These are phyloP conservation scores for Lysandra coridon DNA, from an alignment of 2,888 invertebrate species.

Conservation along the genomic window DNA sequence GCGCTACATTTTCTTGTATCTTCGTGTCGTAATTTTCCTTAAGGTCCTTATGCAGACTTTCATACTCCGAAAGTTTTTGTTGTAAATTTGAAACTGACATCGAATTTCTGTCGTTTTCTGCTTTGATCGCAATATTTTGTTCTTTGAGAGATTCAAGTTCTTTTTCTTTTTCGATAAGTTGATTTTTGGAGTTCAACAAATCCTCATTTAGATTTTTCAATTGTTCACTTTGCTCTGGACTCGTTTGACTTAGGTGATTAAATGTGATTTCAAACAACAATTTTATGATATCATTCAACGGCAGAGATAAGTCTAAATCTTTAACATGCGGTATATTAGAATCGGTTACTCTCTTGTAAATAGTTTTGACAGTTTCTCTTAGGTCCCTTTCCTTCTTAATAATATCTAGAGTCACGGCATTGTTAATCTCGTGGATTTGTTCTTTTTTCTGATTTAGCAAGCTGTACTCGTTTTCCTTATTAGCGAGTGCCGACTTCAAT, in stretches of 20 bases:
- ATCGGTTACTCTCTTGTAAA: constrained; percentile 52
- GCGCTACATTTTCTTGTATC: constrained; percentile 52
- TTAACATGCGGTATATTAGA: constrained; percentile 48
- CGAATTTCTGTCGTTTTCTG: constrained; percentile 45
- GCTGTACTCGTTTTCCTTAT: constrained; percentile 59
- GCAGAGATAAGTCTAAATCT: constrained; percentile 48
- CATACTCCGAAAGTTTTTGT: constrained; percentile 46
- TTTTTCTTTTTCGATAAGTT: constrained; percentile 51
- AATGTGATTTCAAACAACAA: constrained; percentile 53
- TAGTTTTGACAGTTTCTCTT: constrained; percentile 49
- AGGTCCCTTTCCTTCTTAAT: constrained; percentile 58
- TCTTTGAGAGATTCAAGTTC: constrained; percentile 47
- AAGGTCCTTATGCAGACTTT: constrained; percentile 49
- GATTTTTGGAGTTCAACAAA: constrained; percentile 47
- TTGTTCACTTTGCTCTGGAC: constrained; percentile 40
- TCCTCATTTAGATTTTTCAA: constrained; percentile 48
- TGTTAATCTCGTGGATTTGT: constrained; percentile 61
- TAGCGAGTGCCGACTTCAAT: constrained; percentile 53
- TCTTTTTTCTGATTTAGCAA: constrained; percentile 59
- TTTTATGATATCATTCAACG: constrained; percentile 49
- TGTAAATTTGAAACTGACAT: constrained; percentile 49
- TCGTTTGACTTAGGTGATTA: constrained; percentile 41
- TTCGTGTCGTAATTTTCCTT: constrained; percentile 50
- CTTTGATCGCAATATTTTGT: constrained; percentile 46
- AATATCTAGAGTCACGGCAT: constrained; percentile 64